phyloP scores from a whole-genome alignment of 2,797 vertebrate species.

The Tenualosa thibaudeaui region DNA sequence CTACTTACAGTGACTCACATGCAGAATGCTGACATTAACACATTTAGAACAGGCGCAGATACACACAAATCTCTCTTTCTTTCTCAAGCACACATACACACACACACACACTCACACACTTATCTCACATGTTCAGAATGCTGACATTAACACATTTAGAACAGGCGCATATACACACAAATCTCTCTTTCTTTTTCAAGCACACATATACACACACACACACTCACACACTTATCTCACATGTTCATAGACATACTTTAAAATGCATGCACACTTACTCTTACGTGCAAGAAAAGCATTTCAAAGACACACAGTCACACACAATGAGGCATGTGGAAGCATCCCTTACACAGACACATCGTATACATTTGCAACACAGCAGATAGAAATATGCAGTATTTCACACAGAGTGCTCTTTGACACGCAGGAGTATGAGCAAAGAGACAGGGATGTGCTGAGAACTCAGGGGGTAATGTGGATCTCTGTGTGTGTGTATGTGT shows the following conservation, averaged over 20 bases:
- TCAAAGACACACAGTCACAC: not conserved
- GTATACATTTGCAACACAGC: not conserved
- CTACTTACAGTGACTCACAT: not conserved
- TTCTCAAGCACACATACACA: slow-evolving; percentile 27
- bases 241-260: slow-evolving; percentile 18
- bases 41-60: slow-evolving; percentile 4
- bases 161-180: slow-evolving; percentile 33
- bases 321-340: not conserved
- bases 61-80: slow-evolving; percentile 24
- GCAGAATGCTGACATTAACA: not conserved
- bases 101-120: slow-evolving; percentile 23
- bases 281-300: not conserved
- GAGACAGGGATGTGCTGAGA: not conserved
- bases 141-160: not conserved
- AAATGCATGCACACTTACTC: slow-evolving; percentile 20
- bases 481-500: not conserved
- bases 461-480: not conserved
- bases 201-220: slow-evolving; percentile 24
- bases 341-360: not conserved
- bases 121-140: not conserved
- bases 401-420: not conserved
- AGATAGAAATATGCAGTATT: not conserved
- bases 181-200: not conserved
- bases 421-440: not conserved
- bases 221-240: slow-evolving; percentile 18